These are phyloP conservation scores for Nomada fabriciana DNA, from an alignment of 2,888 invertebrate genomes.

Conservation along the genomic window DNA sequence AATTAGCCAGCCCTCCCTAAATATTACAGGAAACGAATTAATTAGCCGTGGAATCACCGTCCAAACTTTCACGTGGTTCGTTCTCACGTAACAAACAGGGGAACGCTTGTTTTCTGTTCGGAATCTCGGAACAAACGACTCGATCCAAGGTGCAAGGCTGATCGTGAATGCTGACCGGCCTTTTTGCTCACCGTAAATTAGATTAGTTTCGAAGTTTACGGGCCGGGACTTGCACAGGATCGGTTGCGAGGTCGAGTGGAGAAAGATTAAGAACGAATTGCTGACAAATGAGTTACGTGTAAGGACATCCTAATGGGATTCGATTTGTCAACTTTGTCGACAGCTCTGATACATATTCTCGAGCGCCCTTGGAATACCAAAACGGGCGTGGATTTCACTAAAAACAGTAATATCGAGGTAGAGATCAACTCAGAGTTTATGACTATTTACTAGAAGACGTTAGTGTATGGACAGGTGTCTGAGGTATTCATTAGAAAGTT, in stretches of 20 bases:
- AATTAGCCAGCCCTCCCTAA: background rate
- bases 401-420: background rate
- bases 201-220: conserved; percentile 81
- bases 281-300: conserved; percentile 76
- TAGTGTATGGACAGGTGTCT: too few relatives aligned
- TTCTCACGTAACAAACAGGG: conserved; percentile 36
- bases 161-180: conserved; percentile 66
- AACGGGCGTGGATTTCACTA: background rate
- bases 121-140: conserved; percentile 48
- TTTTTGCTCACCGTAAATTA: conserved; percentile 81
- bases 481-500: too few relatives aligned
- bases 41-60: conserved; percentile 37
- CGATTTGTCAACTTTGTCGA: conserved; percentile 32
- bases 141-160: conserved; percentile 56
- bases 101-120: conserved; percentile 45
- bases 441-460: too few relatives aligned
- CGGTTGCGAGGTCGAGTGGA: conserved; percentile 60
- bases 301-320: conserved; percentile 68
- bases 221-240: conserved; percentile 57
- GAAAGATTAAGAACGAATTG: conserved; percentile 76
- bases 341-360: conserved; percentile 18
- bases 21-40: conserved; percentile 32
- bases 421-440: background rate
- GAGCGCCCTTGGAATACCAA: conserved; percentile 3
- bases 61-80: conserved; percentile 34